Evolutionary conservation across 1,140 invertebrate genomes (phyloP), one percentile per base, ranked within the genome.

Genomic region (Penaeus indicus): DNA sequence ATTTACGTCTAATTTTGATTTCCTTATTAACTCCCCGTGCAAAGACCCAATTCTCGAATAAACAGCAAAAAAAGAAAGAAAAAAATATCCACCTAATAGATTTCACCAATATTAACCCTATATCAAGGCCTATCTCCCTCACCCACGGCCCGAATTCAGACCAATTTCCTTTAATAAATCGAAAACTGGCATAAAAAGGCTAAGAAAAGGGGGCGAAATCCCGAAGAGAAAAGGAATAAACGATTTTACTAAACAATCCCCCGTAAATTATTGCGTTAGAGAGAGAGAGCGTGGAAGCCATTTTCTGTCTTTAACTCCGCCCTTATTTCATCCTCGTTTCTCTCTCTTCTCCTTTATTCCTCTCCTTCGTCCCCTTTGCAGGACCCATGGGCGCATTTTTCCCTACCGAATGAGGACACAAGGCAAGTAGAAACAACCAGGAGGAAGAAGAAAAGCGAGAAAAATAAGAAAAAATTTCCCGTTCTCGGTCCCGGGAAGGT

Each of bases 231-330:
- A 54, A 0, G 54, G 54, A 25, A 38, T 78, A 47, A 38, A 21
- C n/a, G 47, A 38, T 78, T 78, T 78, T 38, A 27, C 19, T 78
- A 22, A 78, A 84, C 64, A 84, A 27, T 72, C 63, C 82, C 82
- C 82, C 82, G 82, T 84, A 84, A 72, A 84, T 84, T 67, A 84
- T 83, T 18, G 42, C 32, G 11, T 16, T 16, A 63, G 63, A 81
- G 64, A 62, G 80, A 54, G 82, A 54, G 82, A 47, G 82, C 38
- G 54, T 54, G 63, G 64, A 67, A 42, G 82, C 82, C 82, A 84
- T 84, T 84, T 84, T 84, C 82, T 84, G 47, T 84, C 82, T 84
- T 84, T 47, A 47, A 61, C 16, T 25, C 82, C 82, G 82, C 72
- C 72, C 82, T 84, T 78, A 38, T 47, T 78, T 78, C 54, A 11